Base-by-base conservation (phyloP, 2,113 vertebrate genomes). In the Cottus gobio region DNA sequence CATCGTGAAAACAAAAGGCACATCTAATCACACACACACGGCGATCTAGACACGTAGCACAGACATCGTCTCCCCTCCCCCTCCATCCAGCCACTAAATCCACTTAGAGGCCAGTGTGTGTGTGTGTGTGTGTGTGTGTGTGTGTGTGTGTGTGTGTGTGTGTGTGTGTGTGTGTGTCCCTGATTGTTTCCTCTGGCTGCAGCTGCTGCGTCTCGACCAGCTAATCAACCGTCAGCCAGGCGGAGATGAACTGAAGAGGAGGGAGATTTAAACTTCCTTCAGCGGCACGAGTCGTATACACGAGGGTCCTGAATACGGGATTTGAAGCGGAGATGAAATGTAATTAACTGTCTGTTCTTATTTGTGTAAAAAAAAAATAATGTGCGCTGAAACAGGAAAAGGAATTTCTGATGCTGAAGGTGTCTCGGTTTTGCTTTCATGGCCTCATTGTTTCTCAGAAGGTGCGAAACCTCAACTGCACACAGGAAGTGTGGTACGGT, bases 121-220 rank as follows among this genome's bases (percentile, higher is more conserved):
- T 28, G 57, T 60, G 69, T 78, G 31, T 31, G 31, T 31, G 31
- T 31, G 31, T 31, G 31, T 31, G 31, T 31, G 31, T 31, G 31
- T 31, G 31, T 31, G 31, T 31, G 31, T 31, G 31, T 31, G 31
- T 31, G 31, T 31, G 31, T 31, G 3, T 31, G 31, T 31, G 31
- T 31, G 31, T 31, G 31, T 31, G 31, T 31, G 31, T 30, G 42
- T 84, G 86, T 28, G 57, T 61, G 69, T 78, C 20, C 20, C 86
- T 86, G 82, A 87, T 91, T 91, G 90, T 89, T 87, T 92, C 91
- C 86, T 85, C 77, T 26, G 83, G 77, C 78, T 15, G 82, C 90
- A 92, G 89, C 89, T 87, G 89, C 83, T 87, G n/a, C 11, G 61
- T 67, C 70, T 82, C 69, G 4, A 57, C 86, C 85, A 64, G 81